Percentiles rank a stretch among this genome's conserved stretches.
phyloP scores from a whole-genome alignment of 2,113 vertebrate species.

The Pedetes capensis region DNA sequence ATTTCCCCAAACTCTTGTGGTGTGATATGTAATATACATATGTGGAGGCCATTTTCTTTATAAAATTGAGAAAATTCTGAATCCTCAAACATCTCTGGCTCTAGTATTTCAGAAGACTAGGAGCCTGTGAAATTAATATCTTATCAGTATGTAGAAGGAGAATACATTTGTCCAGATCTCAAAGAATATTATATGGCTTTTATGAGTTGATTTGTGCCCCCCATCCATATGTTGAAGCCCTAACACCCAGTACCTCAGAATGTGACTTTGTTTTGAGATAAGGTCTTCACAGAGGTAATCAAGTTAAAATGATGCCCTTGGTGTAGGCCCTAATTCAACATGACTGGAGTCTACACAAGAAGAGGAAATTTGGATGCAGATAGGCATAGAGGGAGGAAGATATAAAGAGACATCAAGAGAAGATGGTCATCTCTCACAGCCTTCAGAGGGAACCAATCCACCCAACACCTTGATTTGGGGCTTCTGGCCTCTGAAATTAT shows the following conservation, averaged over 20 bases:
- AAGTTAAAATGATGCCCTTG: neutral
- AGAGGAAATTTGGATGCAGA: neutral
- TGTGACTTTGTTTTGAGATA: too few species aligned
- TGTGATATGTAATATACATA: neutral
- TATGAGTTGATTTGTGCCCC: too few species aligned
- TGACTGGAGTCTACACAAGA: too few species aligned
- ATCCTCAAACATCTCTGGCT: neutral
- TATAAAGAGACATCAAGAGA: neutral
- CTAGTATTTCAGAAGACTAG: neutral
- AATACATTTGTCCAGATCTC: neutral
- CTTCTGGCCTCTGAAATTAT: too few species aligned
- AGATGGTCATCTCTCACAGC: too few species aligned
- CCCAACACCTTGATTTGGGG: neutral
- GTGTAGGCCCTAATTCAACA: neutral
- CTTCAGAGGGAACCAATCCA: neutral
- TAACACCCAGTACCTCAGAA: too few species aligned
- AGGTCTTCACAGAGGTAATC: too few species aligned
- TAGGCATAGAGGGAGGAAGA: neutral
- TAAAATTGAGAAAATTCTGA: neutral
- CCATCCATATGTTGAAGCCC: neutral
- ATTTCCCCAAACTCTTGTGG: neutral
- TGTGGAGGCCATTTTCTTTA: neutral
- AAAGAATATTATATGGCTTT: neutral
- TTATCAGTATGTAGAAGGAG: neutral
- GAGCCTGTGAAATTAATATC: neutral